phyloP scores from a whole-genome alignment of 2,113 vertebrate genomes.

The Charadrius vociferus region DNA sequence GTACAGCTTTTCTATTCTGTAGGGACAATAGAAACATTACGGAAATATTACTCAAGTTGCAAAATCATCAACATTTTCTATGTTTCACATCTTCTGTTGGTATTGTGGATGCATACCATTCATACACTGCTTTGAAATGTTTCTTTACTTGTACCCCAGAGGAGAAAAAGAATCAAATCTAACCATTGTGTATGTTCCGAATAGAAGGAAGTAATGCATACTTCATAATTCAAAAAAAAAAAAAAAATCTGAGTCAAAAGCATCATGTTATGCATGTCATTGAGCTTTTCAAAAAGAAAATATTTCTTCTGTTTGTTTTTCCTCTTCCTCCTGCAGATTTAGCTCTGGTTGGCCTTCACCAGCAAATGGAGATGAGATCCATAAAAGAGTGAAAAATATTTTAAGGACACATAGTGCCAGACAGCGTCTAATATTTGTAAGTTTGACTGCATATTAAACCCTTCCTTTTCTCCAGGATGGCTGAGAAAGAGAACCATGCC shows the following conservation, averaged over 20 bases:
- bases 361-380: slow-evolving; percentile 88
- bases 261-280: no score
- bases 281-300: not conserved
- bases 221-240: not conserved
- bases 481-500: not conserved
- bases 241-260: not conserved
- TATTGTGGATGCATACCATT: not conserved
- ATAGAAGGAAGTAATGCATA: not conserved
- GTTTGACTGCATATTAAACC: slow-evolving; percentile 50
- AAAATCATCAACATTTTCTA: not conserved
- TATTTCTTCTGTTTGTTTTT: slow-evolving; percentile 7
- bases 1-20: not conserved
- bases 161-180: not conserved
- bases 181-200: not conserved
- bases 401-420: slow-evolving; percentile 85
- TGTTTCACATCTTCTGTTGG: not conserved
- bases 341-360: slow-evolving; percentile 77
- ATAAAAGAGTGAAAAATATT: slow-evolving; percentile 88
- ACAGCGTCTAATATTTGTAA: slow-evolving; percentile 77
- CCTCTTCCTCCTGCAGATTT: slow-evolving; percentile 76
- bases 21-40: not conserved
- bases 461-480: not conserved
- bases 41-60: not conserved
- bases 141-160: not conserved
- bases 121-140: not conserved